phyloP scores from a whole-genome alignment of 2,888 invertebrate genomes.

The Aphodius sticticus region DNA sequence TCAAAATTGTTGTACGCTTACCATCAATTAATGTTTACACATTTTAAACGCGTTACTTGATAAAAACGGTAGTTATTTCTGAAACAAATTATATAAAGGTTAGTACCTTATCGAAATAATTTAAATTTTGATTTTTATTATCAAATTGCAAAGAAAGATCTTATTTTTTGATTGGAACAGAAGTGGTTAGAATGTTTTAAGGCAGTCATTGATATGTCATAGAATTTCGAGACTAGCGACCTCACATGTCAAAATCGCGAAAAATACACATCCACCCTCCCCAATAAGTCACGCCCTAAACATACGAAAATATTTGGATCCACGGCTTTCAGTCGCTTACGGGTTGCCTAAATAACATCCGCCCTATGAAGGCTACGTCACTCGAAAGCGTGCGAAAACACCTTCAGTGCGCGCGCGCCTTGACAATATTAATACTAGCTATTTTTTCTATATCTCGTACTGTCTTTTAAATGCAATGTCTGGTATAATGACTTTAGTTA shows the following conservation, averaged over 20 bases:
- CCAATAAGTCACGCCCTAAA: not conserved
- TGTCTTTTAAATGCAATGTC: not conserved
- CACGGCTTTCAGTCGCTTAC: not conserved
- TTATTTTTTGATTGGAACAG: not conserved
- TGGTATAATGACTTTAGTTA: not conserved
- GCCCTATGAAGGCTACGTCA: not conserved
- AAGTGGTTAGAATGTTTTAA: not conserved
- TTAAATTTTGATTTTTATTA: too few relatives aligned
- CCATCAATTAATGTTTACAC: too few relatives aligned
- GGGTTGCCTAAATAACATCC: not conserved
- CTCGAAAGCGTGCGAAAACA: too few relatives aligned
- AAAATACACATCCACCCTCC: not conserved
- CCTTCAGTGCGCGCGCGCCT: not conserved
- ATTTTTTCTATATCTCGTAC: not conserved
- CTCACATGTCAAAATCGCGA: not conserved
- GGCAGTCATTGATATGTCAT: not conserved
- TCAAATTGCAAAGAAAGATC: not conserved
- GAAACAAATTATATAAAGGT: too few relatives aligned
- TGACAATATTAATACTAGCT: not conserved
- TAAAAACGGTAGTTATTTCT: too few relatives aligned
- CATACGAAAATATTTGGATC: not conserved
- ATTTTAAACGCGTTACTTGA: too few relatives aligned
- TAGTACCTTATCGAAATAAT: too few relatives aligned
- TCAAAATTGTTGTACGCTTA: too few relatives aligned
- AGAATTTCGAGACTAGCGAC: conserved; percentile 4